phyloP scores from a whole-genome alignment of 2,888 invertebrate species.

The Clitarchus hookeri region DNA sequence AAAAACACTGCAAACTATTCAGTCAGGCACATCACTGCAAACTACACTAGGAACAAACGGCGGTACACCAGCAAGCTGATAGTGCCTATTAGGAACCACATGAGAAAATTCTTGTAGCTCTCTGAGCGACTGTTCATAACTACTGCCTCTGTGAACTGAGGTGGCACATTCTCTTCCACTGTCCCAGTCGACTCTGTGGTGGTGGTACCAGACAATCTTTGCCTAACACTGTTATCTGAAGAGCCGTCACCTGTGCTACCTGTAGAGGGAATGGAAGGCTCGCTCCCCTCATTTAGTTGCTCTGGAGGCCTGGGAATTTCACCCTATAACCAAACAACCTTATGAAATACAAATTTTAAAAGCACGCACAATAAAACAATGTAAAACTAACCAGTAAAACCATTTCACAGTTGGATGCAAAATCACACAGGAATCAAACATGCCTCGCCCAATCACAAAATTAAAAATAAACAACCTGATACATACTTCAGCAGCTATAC shows the following conservation, averaged over 20 bases:
- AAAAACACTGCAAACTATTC: background rate
- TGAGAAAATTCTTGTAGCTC: slow-evolving; percentile 40
- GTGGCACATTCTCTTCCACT: slow-evolving; percentile 44
- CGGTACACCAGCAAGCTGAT: slow-evolving; percentile 46
- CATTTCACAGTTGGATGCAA: background rate
- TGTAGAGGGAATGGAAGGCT: background rate
- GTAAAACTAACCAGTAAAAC: background rate
- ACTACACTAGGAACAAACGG: slow-evolving; percentile 43
- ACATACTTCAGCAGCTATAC: too few species aligned
- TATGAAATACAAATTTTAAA: background rate
- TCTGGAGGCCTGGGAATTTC: slow-evolving; percentile 46
- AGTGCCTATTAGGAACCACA: slow-evolving; percentile 44
- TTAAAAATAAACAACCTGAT: too few species aligned
- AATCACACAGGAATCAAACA: too few species aligned
- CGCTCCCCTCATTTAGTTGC: background rate
- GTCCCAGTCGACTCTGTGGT: background rate
- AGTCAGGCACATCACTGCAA: background rate
- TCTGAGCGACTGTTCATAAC: slow-evolving; percentile 46
- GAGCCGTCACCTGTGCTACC: background rate
- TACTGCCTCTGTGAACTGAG: slow-evolving; percentile 57
- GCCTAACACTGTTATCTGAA: background rate
- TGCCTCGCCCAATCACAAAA: too few species aligned
- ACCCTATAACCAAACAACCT: slow-evolving; percentile 48
- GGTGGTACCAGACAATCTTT: slow-evolving; percentile 18
- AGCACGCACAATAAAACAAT: background rate